Evolutionary conservation across 2,113 vertebrate genomes (phyloP).

Genomic region (Butorides virescens): DNA sequence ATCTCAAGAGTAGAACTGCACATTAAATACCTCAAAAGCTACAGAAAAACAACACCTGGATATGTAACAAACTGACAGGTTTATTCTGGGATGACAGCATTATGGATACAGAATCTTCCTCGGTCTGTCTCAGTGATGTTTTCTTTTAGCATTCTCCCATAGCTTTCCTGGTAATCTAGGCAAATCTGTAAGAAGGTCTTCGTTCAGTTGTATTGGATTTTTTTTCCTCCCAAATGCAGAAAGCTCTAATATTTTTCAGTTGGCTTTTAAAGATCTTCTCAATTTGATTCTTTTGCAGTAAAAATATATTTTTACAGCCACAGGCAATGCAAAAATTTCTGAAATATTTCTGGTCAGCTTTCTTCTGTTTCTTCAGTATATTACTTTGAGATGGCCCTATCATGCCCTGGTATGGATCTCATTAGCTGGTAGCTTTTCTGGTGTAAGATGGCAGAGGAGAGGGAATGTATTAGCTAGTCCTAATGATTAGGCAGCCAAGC

Average conservation of each 20-base stretch:
- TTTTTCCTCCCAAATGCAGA: not conserved
- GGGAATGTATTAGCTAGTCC: not conserved
- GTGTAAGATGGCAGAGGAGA: not conserved
- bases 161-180: not conserved
- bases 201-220: not conserved
- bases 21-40: slow-evolving; percentile 20
- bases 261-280: not conserved
- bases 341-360: not conserved
- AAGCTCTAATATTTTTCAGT: not conserved
- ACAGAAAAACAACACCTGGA: slow-evolving; percentile 44
- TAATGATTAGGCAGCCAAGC: not conserved
- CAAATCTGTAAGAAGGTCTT: not conserved
- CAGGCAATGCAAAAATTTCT: not conserved
- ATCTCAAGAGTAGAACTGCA: not conserved
- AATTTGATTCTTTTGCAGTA: not conserved
- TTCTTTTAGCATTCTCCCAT: not conserved
- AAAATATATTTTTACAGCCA: not conserved
- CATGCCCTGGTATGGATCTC: not conserved
- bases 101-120: not conserved
- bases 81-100: slow-evolving; percentile 46
- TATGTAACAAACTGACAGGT: slow-evolving; percentile 25
- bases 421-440: not conserved
- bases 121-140: not conserved
- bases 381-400: not conserved
- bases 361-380: not conserved